Base-by-base conservation (phyloP, 2,888 invertebrate genomes). In the Tipula confusa region DNA sequence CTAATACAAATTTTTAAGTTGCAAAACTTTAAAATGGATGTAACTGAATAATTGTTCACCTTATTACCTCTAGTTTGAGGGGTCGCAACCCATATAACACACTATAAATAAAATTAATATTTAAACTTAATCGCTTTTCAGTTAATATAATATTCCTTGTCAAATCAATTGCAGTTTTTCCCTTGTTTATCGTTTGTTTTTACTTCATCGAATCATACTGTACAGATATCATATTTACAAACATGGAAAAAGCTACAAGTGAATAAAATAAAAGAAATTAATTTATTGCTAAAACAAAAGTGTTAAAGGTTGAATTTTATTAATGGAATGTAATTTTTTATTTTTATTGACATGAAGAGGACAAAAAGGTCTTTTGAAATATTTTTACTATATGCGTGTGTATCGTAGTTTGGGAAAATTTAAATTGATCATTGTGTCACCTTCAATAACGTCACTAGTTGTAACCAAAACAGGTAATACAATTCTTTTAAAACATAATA, bases 281-380 rank as follows among this genome's bases (percentile, higher is more conserved):
- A 64, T 64, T 64, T 64, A 64, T 64, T 64, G 64, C 64, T 64
- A 24, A 64, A 64, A 64, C n/a, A 36, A 15, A 64, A 64, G 64
- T 64, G 64, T 64, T 64, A 64, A 64, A 64, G 64, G 64, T 64
- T 64, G 64, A 64, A 64, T 64, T 64, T 64, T 24, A 64, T 64
- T 24, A 64, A 24, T 64, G 64, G 24, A 64, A 64, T 64, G 24
- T 64, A 64, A 64, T 64, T 64, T 64, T 24, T 24, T 24, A 64
- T 64, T 64, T 64, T 64, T 64, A 64, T 64, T 64, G 64, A 24
- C 24, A 64, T 64, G 3, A 1, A 9, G 9, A 64, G 64, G 64
- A 64, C 64, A 24, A 64, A 64, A 64, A 64, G 64, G 64, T 24
- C 64, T 64, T 64, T 9, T 2, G 9, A 64, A 64, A n/a, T n/a